phyloP scores from a whole-genome alignment of 2,797 vertebrate genomes.

The Holocentrus rufus region DNA sequence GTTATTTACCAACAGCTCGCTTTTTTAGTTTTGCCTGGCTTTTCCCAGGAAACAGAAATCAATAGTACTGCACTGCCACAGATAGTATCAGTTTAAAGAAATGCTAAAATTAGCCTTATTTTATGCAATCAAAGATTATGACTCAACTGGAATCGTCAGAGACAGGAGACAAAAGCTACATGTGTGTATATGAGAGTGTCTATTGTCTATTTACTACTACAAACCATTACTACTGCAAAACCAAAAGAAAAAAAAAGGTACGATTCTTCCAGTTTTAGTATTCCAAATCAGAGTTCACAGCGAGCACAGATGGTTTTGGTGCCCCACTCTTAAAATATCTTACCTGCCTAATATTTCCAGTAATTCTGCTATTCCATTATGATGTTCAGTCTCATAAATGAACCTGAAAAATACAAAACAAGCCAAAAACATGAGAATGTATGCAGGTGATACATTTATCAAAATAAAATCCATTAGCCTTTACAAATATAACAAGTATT shows the following conservation, averaged over 20 bases:
- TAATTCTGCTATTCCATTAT: constrained; percentile 99
- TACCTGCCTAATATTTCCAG: constrained; percentile 99
- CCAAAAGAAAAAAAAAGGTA: constrained; percentile 8
- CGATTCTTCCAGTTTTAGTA: too few relatives aligned
- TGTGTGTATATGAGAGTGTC: not conserved
- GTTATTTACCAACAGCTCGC: not conserved
- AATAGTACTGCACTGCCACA: not conserved
- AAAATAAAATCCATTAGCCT: not conserved
- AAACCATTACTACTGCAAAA: not conserved
- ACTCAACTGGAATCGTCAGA: not conserved
- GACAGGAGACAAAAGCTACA: not conserved
- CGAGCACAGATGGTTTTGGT: not conserved
- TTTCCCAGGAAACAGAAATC: not conserved
- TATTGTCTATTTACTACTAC: not conserved
- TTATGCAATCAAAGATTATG: not conserved
- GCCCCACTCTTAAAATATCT: constrained; percentile 18
- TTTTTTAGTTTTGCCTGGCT: not conserved
- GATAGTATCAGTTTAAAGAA: not conserved
- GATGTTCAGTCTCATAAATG: constrained; percentile 99
- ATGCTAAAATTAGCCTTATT: not conserved
- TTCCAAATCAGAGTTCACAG: not conserved
- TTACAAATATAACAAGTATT: not conserved
- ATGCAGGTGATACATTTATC: not conserved
- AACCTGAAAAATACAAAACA: constrained; percentile 82
- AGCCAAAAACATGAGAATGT: not conserved